Percentiles rank a stretch among this genome's conserved stretches.
Evolutionary conservation across 2,888 invertebrate species (phyloP).

Genomic region (Actias luna): DNA sequence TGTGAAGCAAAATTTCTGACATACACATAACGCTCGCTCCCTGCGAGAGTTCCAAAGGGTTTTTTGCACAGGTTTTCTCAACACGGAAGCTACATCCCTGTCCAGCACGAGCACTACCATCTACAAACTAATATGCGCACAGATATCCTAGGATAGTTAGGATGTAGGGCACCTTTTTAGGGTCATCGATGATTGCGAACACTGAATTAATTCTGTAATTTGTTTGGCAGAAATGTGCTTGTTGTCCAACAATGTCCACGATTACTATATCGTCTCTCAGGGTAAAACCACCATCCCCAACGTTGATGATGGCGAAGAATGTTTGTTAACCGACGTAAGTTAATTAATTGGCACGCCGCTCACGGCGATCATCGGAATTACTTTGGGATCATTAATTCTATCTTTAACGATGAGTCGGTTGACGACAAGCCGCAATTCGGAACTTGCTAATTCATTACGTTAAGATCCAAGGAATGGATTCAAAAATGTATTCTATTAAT

Average conservation of each 20-base stretch:
- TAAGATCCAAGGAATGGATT: slow-evolving; percentile 6
- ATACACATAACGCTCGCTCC: slow-evolving; percentile 72
- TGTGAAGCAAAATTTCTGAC: slow-evolving; percentile 62
- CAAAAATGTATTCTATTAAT: not conserved
- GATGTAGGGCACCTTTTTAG: slow-evolving; percentile 34
- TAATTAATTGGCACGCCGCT: slow-evolving; percentile 24
- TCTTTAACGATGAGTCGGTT: not conserved
- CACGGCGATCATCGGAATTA: not conserved
- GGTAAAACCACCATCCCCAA: slow-evolving; percentile 97
- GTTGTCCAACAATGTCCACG: slow-evolving; percentile 93
- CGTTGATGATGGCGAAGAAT: slow-evolving; percentile 98
- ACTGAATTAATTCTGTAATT: slow-evolving; percentile 45
- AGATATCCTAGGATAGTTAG: slow-evolving; percentile 51
- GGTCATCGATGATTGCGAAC: slow-evolving; percentile 19
- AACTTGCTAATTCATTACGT: slow-evolving; percentile 2
- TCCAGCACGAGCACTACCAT: slow-evolving; percentile 66
- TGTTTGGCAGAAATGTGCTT: slow-evolving; percentile 87
- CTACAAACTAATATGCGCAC: slow-evolving; percentile 51
- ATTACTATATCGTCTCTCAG: slow-evolving; percentile 97
- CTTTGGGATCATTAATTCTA: slow-evolving; percentile 1
- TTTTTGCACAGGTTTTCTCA: slow-evolving; percentile 66
- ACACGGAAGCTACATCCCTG: slow-evolving; percentile 42
- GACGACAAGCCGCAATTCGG: slow-evolving; percentile 6
- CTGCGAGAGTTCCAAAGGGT: slow-evolving; percentile 67
- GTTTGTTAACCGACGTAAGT: slow-evolving; percentile 94